These are phyloP conservation scores for Chirona hameri DNA, from an alignment of 2,888 invertebrate species.

Conservation along the genomic window DNA sequence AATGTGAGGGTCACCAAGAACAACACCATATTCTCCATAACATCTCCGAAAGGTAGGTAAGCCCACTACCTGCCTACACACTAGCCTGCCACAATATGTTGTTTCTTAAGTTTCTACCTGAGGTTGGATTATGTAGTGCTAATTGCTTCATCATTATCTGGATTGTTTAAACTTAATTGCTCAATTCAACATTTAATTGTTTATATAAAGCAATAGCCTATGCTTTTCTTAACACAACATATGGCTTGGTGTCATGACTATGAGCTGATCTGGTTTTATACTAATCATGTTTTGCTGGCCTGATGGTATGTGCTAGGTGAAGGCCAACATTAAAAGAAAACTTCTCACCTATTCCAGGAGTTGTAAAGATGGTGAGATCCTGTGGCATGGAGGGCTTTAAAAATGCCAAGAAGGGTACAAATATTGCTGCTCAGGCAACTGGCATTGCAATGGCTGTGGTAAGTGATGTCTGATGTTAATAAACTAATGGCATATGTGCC, in stretches of 20 bases:
- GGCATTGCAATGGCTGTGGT: constrained; percentile 75
- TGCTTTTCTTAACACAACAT: not conserved
- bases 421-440: constrained; percentile 93
- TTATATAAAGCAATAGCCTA: not conserved
- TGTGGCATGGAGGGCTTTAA: constrained; percentile 93
- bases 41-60: constrained; percentile 68
- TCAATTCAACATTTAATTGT: too few species aligned
- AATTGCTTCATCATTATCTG: not conserved
- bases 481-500: too few species aligned
- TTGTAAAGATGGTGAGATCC: constrained; percentile 60
- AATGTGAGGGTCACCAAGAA: constrained; percentile 78
- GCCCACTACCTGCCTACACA: not conserved
- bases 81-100: too few species aligned
- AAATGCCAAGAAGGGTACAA: constrained; percentile 91
- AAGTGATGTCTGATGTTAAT: constrained; percentile 45
- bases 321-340: too few species aligned
- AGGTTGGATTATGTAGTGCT: too few species aligned
- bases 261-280: not conserved
- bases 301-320: constrained; percentile 27
- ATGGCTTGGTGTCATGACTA: not conserved
- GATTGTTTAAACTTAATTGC: too few species aligned
- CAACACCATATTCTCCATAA: constrained; percentile 78
- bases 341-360: constrained; percentile 48
- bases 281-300: constrained; percentile 35
- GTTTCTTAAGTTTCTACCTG: too few species aligned